These are phyloP conservation scores for Stegana nigrithorax DNA, from an alignment of 2,888 invertebrate genomes.

Conservation along the genomic window DNA sequence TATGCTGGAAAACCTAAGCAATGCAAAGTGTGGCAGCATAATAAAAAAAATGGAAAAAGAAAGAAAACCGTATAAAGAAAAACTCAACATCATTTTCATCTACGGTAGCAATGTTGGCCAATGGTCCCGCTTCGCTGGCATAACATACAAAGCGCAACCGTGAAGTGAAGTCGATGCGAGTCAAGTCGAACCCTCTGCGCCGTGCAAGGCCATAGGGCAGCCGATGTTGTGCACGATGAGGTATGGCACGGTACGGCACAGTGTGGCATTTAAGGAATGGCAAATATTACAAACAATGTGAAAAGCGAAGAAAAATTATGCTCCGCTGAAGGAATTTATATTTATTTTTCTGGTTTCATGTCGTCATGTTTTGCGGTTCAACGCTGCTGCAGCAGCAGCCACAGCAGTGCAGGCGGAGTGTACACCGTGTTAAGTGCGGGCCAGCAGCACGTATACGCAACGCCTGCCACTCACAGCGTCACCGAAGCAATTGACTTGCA, in stretches of 20 bases:
- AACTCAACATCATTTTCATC: too few relatives aligned
- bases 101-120: too few relatives aligned
- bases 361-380: neutral
- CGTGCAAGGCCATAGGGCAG: neutral
- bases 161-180: conserved; percentile 16
- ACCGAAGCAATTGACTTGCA: neutral
- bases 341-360: conserved; percentile 7
- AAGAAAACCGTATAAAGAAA: too few relatives aligned
- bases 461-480: neutral
- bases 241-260: conserved; percentile 33
- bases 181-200: neutral
- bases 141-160: too few relatives aligned
- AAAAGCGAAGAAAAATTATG: conserved; percentile 38
- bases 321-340: conserved; percentile 21
- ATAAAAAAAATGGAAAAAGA: too few relatives aligned
- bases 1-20: too few relatives aligned
- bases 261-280: conserved; percentile 45
- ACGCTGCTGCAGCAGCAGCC: neutral
- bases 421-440: too few relatives aligned
- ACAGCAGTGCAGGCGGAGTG: conserved; percentile 6
- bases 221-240: neutral
- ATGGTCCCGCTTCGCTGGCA: too few relatives aligned
- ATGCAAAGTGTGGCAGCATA: too few relatives aligned
- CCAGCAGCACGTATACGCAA: neutral
- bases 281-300: conserved; percentile 49